phyloP scores from a whole-genome alignment of 2,113 vertebrate species.

The Crotalus horridus region DNA sequence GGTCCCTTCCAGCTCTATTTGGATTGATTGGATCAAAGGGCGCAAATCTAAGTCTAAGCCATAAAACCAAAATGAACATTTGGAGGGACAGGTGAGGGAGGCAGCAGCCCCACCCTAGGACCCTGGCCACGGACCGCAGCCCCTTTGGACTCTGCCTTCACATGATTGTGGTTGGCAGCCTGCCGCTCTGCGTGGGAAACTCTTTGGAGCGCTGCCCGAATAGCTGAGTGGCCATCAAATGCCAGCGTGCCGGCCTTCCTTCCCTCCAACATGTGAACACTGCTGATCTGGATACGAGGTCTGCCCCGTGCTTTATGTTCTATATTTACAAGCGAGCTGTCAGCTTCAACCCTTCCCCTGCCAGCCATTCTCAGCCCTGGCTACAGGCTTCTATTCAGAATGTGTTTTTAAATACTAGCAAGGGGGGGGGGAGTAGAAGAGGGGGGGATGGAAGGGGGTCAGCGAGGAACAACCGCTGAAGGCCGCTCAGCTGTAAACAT shows the following conservation, averaged over 20 bases:
- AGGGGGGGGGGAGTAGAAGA: slow-evolving; percentile 38
- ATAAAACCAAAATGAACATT: slow-evolving; percentile 21
- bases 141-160: slow-evolving; percentile 37
- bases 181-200: slow-evolving; percentile 54
- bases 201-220: slow-evolving; percentile 56
- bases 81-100: slow-evolving; percentile 37
- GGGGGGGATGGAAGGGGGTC: slow-evolving; percentile 40
- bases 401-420: slow-evolving; percentile 40
- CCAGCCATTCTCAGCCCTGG: slow-evolving; percentile 40
- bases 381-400: slow-evolving; percentile 43
- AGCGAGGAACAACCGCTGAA: slow-evolving; percentile 37
- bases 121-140: slow-evolving; percentile 28
- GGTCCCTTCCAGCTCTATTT: not conserved
- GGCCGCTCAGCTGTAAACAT: accelerated
- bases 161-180: slow-evolving; percentile 60
- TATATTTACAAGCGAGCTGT: slow-evolving; percentile 52
- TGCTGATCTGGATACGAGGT: slow-evolving; percentile 21
- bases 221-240: slow-evolving; percentile 29
- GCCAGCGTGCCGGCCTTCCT: not conserved
- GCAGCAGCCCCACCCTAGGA: slow-evolving; percentile 34
- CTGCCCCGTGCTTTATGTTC: slow-evolving; percentile 6
- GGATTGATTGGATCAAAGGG: not conserved
- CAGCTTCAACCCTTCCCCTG: slow-evolving; percentile 30
- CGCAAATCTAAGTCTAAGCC: not conserved
- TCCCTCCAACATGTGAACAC: not conserved